Conservation (phyloP, 2,888 invertebrate species). For the Dysmachus trigonus region DNA sequence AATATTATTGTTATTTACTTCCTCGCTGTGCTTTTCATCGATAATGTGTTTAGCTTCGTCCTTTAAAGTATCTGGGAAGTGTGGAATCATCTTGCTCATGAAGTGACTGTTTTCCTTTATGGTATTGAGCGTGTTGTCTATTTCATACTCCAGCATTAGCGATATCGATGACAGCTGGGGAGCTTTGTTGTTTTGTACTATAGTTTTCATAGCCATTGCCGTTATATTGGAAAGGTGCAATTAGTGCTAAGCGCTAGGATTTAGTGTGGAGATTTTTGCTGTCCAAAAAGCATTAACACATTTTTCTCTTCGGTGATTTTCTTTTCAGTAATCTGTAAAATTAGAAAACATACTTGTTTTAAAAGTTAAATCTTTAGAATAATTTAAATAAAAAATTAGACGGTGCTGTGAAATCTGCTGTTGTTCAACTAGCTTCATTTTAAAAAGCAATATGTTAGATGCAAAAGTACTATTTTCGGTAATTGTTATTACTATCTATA, state of each 20-base stretch:
- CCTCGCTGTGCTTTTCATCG: not conserved
- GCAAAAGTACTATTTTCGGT: too few species aligned
- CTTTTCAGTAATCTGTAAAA: not conserved
- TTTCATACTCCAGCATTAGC: conserved; percentile 63
- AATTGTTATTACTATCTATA: too few species aligned
- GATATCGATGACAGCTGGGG: conserved; percentile 59
- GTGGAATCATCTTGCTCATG: conserved; percentile 47
- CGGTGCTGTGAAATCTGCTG: too few species aligned
- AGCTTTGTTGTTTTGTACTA: conserved; percentile 46
- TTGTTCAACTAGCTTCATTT: too few species aligned
- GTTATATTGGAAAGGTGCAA: not conserved
- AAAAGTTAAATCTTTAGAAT: not conserved
- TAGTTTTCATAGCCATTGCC: conserved; percentile 48
- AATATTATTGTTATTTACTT: conserved; percentile 53
- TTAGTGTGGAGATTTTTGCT: not conserved
- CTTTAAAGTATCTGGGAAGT: not conserved
- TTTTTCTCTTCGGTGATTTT: not conserved
- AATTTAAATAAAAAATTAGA: too few species aligned
- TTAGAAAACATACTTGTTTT: not conserved
- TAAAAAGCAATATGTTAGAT: too few species aligned
- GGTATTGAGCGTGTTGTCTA: conserved; percentile 62
- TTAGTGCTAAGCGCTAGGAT: not conserved
- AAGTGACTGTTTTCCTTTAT: conserved; percentile 59
- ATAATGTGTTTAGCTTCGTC: not conserved
- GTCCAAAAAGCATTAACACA: not conserved